Percentiles rank a stretch among this genome's conserved stretches.
These are phyloP conservation scores for Bryconaethiops microstoma DNA, from an alignment of 2,797 vertebrate genomes.

Conservation along the genomic window DNA sequence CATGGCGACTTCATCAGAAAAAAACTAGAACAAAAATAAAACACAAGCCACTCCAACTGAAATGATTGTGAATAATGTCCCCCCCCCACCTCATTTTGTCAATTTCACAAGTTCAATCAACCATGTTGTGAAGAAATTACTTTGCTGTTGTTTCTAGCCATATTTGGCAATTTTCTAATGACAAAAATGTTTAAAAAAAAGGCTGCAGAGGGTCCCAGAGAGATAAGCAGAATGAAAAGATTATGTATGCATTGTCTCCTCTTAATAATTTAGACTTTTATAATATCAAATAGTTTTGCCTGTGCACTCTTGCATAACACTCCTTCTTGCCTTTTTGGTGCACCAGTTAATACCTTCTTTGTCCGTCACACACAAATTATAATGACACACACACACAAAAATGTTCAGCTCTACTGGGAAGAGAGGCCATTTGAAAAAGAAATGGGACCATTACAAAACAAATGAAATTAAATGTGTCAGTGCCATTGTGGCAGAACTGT, in stretches of 20 bases:
- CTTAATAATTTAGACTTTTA: constrained; percentile 59
- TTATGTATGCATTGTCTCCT: constrained; percentile 61
- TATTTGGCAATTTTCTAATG: constrained; percentile 37
- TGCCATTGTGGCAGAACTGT: constrained; percentile 43
- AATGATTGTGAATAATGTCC: constrained; percentile 23
- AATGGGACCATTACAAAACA: constrained; percentile 51
- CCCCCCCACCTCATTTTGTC: constrained; percentile 42
- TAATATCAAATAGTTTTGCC: constrained; percentile 58
- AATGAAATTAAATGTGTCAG: constrained; percentile 51
- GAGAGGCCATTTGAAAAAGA: constrained; percentile 30
- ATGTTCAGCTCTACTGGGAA: constrained; percentile 27
- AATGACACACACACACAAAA: constrained; percentile 43
- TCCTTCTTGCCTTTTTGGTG: constrained; percentile 37
- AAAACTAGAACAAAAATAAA: background rate
- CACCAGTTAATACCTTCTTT: constrained; percentile 50
- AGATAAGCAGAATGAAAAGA: constrained; percentile 47
- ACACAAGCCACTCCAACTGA: constrained; percentile 1
- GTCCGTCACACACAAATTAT: constrained; percentile 51
- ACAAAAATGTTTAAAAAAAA: constrained; percentile 22
- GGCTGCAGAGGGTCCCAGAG: constrained; percentile 6
- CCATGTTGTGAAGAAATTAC: constrained; percentile 26
- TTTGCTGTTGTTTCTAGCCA: constrained; percentile 30
- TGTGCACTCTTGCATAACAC: constrained; percentile 53
- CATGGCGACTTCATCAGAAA: background rate
- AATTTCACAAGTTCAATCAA: constrained; percentile 45